Evolutionary conservation across 2,113 vertebrate species (phyloP).

Genomic region (Genyomyrus donnyi): DNA sequence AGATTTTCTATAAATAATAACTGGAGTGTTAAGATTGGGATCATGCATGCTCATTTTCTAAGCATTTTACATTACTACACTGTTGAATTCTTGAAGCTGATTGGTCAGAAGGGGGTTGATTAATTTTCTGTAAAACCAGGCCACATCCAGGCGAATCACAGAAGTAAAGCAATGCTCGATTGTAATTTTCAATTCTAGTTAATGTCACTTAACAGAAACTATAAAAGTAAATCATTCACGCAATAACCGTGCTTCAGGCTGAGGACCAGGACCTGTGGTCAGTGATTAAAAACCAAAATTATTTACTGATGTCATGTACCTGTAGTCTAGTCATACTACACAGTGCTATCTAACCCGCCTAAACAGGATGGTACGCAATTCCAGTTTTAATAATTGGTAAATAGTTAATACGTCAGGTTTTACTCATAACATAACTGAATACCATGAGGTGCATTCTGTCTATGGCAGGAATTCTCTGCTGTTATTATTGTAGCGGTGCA

Average conservation of each 20-base stretch:
- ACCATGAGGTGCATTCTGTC: not conserved
- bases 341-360: not conserved
- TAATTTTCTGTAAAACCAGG: not conserved
- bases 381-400: not conserved
- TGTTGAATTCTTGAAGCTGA: not conserved
- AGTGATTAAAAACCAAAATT: not conserved
- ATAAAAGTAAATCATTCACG: not conserved
- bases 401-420: not conserved
- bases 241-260: not conserved
- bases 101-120: not conserved
- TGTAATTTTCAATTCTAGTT: not conserved
- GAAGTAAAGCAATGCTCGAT: not conserved
- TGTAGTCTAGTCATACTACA: not conserved
- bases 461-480: not conserved
- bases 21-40: not conserved
- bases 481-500: not conserved
- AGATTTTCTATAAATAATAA: not conserved
- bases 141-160: not conserved
- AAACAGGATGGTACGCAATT: not conserved
- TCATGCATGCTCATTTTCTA: not conserved
- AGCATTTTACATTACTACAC: not conserved
- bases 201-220: not conserved
- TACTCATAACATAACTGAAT: not conserved
- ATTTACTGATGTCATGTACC: not conserved
- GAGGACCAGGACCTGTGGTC: not conserved